Evolutionary conservation across 1,140 invertebrate species (phyloP), one percentile per base, ranked within the genome.

Genomic region (Portunus trituberculatus): DNA sequence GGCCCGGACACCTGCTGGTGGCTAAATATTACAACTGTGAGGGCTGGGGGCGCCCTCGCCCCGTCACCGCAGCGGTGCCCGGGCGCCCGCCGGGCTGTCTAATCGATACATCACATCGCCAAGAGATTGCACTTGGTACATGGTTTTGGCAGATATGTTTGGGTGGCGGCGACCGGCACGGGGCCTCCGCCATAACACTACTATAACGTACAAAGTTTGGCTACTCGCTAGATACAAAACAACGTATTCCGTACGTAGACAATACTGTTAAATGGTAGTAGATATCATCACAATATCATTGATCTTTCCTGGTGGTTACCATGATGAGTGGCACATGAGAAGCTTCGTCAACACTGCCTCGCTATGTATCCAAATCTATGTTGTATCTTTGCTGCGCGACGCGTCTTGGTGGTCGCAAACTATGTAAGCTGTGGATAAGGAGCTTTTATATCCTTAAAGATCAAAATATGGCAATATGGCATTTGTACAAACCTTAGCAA

Each of bases 71-170:
- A 89, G 91, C 89, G 92, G 88, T 67, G 6, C 20, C 94, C 84
- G 92, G 86, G 46, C 87, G 89, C 89, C 91, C 90, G 31, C 20
- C 39, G 25, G 48, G 48, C 88, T 88, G 48, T 87, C 94, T 95
- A 95, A 82, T 88, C 84, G 87, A 92, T 95, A 95, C 92, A 95
- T 95, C 94, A 95, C 94, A 95, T 93, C 94, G 94, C 94, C 94
- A 95, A 95, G 91, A 95, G 91, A 95, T 93, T 95, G 94, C 94
- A 95, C 94, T 95, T 95, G 94, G 94, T 95, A 95, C 94, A 95
- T 92, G 84, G 86, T 95, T 94, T 95, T 95, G 94, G 94, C 94
- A 95, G 94, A 95, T 95, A 95, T 95, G 94, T 94, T 84, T 95
- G 83, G 94, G 82, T 29, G 88, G 94, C 84, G 94, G 88, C 88